A percentile compares a stretch with the other conserved stretches of the same genome.
Evolutionary conservation across 2,797 vertebrate genomes (phyloP).

Genomic region (Sebastes cheni): DNA sequence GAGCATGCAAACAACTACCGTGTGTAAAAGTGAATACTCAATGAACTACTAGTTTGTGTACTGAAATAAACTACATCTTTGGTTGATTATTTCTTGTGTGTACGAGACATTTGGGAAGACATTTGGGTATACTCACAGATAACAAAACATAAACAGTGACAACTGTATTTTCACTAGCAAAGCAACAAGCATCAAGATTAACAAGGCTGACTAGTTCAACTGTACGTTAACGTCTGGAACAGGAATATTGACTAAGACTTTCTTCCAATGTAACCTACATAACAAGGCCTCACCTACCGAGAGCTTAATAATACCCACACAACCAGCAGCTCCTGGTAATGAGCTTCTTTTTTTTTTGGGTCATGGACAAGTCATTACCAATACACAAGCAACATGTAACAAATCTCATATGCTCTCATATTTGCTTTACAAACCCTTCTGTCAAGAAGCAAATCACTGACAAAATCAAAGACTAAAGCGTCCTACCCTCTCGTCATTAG

Average conservation of each 20-base stretch:
- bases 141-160: neutral
- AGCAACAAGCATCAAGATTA: neutral
- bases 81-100: neutral
- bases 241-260: neutral
- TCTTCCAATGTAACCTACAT: neutral
- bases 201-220: slow-evolving; percentile 7
- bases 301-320: neutral
- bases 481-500: slow-evolving; percentile 93
- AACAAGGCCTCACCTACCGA: neutral
- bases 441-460: neutral
- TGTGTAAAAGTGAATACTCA: neutral
- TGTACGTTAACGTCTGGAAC: neutral
- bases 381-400: neutral
- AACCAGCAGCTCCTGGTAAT: neutral
- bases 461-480: neutral
- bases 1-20: neutral
- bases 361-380: neutral
- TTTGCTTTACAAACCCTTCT: neutral
- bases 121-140: neutral
- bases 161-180: neutral
- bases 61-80: neutral
- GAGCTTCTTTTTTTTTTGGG: neutral
- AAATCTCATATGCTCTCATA: neutral
- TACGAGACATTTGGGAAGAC: neutral
- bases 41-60: neutral